phyloP scores from a whole-genome alignment of 92 coral and sea anemone genomes.

The Pocillopora grandis region DNA sequence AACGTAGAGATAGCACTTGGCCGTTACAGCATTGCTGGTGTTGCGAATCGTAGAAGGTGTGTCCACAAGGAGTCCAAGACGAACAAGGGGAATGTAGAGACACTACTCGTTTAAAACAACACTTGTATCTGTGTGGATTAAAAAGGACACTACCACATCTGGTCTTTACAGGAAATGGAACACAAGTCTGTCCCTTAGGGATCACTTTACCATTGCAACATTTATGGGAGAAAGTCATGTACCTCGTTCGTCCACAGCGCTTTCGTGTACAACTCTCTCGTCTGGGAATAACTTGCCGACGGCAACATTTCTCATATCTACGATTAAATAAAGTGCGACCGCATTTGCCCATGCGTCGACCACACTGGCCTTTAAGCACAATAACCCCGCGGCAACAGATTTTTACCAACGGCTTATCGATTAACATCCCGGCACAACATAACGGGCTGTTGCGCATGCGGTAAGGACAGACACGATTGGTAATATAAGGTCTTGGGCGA shows the following conservation, averaged over 20 bases:
- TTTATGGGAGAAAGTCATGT: not conserved
- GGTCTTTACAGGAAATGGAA: not conserved
- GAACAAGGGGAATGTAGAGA: not conserved
- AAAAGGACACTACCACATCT: not conserved
- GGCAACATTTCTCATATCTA: not conserved
- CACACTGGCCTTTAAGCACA: not conserved
- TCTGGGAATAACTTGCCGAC: constrained; percentile 6
- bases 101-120: not conserved
- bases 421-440: not conserved
- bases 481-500: not conserved
- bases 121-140: constrained; percentile 1
- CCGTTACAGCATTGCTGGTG: constrained; percentile 24
- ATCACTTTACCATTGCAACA: constrained; percentile 19
- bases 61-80: not conserved
- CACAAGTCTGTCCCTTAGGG: not conserved
- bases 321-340: not conserved
- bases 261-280: not conserved
- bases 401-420: not conserved
- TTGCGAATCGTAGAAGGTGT: not conserved
- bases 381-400: constrained; percentile 1
- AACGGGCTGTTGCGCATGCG: not conserved
- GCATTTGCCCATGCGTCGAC: not conserved
- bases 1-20: not conserved
- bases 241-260: not conserved
- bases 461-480: not conserved